These are phyloP conservation scores for Lutjanus erythropterus DNA, from an alignment of 2,113 vertebrate species.

Conservation along the genomic window DNA sequence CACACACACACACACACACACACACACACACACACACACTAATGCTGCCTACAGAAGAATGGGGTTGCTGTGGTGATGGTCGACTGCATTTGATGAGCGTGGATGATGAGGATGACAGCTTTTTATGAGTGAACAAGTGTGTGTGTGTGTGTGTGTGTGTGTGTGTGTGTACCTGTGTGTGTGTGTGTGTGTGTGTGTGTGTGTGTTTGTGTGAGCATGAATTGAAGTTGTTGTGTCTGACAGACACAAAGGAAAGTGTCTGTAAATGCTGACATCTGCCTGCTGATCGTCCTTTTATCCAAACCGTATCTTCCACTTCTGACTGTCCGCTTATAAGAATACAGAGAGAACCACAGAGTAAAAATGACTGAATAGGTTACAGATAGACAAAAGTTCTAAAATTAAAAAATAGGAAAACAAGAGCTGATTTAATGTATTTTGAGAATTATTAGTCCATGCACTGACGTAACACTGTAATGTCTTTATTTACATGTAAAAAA, in stretches of 20 bases:
- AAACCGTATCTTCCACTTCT: not conserved
- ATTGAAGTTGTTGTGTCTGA: not conserved
- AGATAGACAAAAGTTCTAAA: too few species aligned
- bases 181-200: not conserved
- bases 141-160: not conserved
- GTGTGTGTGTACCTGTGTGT: not conserved
- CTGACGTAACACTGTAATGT: too few species aligned
- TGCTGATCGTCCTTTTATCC: not conserved
- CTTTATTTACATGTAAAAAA: too few species aligned
- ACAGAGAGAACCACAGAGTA: too few species aligned
- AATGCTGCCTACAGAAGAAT: not conserved
- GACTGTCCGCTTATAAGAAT: not conserved
- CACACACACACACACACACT: not conserved
- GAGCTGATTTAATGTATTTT: too few species aligned
- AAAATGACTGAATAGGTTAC: too few species aligned
- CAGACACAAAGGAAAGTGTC: not conserved
- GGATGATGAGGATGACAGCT: slow-evolving; percentile 31
- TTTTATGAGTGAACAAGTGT: not conserved
- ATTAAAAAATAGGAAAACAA: too few species aligned
- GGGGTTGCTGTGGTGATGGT: not conserved
- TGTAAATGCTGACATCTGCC: not conserved
- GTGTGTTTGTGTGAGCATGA: not conserved
- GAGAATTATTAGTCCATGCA: not conserved
- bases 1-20: not conserved
- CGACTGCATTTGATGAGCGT: slow-evolving; percentile 16